Evolutionary conservation across 2,797 vertebrate genomes (phyloP).

Genomic region (Hippopotamyrus pictus): DNA sequence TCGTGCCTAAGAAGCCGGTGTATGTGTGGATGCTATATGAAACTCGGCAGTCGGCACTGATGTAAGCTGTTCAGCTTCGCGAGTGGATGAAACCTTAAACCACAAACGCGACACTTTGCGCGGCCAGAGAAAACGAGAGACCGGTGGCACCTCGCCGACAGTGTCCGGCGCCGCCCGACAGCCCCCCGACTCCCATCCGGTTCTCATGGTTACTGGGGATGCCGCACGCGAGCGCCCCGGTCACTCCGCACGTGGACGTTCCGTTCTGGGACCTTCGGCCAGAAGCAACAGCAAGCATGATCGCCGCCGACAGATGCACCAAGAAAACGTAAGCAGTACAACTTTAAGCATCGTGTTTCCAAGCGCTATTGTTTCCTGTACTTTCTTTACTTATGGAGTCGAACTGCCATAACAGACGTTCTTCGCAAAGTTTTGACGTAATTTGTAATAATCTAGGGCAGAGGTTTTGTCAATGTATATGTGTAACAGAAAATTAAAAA

Average conservation of each 20-base stretch:
- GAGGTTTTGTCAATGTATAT: neutral
- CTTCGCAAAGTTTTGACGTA: neutral
- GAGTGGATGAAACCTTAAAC: neutral
- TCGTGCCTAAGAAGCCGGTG: neutral
- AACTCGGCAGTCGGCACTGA: neutral
- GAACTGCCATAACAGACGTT: neutral
- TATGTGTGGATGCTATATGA: neutral
- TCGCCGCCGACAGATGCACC: neutral
- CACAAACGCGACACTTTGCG: neutral
- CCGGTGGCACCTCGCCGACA: neutral
- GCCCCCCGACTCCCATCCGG: neutral
- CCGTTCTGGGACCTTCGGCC: neutral
- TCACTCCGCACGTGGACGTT: neutral
- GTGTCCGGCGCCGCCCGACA: too few species aligned
- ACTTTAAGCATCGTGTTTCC: neutral
- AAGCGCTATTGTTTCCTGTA: neutral
- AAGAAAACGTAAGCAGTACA: neutral
- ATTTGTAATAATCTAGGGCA: neutral
- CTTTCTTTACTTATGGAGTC: neutral
- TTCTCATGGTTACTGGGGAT: neutral
- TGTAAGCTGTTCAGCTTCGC: neutral
- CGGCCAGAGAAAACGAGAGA: neutral
- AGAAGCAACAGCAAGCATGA: neutral
- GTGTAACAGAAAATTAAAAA: neutral
- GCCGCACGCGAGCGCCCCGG: neutral